These are phyloP conservation scores for Cnemophilus loriae DNA, from an alignment of 2,113 vertebrate genomes.

Conservation along the genomic window DNA sequence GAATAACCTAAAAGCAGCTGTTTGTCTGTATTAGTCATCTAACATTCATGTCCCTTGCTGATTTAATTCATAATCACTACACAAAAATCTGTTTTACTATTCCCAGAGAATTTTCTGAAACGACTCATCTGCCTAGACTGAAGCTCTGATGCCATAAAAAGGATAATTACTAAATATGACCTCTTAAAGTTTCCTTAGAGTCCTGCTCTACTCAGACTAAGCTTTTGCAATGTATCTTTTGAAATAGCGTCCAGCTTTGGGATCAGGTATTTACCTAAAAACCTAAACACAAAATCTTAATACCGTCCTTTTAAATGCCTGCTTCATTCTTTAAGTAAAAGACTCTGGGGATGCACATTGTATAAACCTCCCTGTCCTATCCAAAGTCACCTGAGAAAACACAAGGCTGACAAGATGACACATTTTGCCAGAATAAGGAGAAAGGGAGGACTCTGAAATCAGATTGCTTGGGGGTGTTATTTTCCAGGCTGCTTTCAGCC, in stretches of 20 bases:
- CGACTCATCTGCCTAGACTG: background rate
- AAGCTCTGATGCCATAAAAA: background rate
- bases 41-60: background rate
- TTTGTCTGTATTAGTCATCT: background rate
- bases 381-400: background rate
- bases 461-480: background rate
- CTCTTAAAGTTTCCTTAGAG: background rate
- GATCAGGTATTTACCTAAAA: background rate
- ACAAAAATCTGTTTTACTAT: background rate
- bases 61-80: background rate
- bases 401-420: background rate
- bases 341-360: background rate
- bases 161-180: background rate
- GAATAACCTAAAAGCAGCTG: conserved; percentile 12
- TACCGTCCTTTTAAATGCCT: background rate
- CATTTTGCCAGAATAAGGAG: background rate
- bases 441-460: background rate
- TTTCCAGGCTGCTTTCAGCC: background rate
- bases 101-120: background rate
- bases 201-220: background rate
- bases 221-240: background rate
- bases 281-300: background rate
- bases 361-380: background rate
- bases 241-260: background rate
- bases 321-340: background rate